Conservation (phyloP, 2,888 invertebrate genomes). For the Caenorhabditis becei region DNA sequence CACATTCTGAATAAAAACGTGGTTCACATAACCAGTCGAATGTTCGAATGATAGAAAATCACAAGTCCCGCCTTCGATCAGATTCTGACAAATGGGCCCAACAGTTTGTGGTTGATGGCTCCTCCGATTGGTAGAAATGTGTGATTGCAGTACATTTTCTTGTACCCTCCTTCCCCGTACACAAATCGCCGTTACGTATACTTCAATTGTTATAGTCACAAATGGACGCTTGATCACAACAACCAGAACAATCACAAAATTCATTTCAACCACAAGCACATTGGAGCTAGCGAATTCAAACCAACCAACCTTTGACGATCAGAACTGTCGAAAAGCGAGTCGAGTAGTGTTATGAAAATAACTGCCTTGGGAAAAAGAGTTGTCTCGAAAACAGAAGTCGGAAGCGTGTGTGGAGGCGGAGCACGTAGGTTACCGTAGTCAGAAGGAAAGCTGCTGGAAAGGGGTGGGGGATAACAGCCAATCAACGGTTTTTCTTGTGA, state of each 20-base stretch:
- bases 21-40: no score
- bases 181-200: slow-evolving; percentile 45
- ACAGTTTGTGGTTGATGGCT: slow-evolving; percentile 1
- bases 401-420: slow-evolving; percentile 35
- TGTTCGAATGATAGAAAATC: neutral
- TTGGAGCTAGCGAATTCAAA: neutral
- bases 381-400: slow-evolving; percentile 35
- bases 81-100: neutral
- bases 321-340: neutral
- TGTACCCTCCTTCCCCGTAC: slow-evolving; percentile 34
- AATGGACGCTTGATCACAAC: slow-evolving; percentile 26
- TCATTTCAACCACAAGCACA: no score
- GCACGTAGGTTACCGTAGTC: slow-evolving; percentile 41
- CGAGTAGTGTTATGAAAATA: slow-evolving; percentile 7
- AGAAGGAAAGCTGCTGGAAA: neutral
- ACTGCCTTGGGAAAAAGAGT: slow-evolving; percentile 1
- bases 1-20: no score
- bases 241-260: slow-evolving; percentile 45
- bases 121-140: neutral
- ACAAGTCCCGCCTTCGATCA: neutral
- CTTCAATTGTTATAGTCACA: slow-evolving; percentile 57
- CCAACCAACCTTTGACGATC: slow-evolving; percentile 3
- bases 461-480: slow-evolving; percentile 29
- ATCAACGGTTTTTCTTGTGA: slow-evolving; percentile 13
- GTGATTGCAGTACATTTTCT: slow-evolving; percentile 49